Percentiles rank a stretch among this genome's conserved stretches.
Evolutionary conservation across 1,140 invertebrate genomes (phyloP).

Genomic region (Neodiprion fabricii): DNA sequence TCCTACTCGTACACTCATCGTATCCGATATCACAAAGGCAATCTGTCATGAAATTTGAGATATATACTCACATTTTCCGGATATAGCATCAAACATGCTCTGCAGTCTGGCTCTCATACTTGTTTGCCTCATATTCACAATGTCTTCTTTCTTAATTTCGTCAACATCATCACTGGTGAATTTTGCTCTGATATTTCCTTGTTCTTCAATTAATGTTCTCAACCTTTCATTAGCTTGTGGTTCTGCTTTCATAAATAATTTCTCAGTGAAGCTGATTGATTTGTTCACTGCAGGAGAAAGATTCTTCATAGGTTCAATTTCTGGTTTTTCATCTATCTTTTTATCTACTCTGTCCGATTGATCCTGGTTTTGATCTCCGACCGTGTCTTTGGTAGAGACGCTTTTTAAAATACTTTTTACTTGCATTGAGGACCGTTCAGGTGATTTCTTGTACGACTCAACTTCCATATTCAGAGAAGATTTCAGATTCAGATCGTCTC

Average conservation of each 20-base stretch:
- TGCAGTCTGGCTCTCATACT: constrained; percentile 55
- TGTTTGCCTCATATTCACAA: constrained; percentile 53
- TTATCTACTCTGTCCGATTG: not conserved
- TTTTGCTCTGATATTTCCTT: constrained; percentile 40
- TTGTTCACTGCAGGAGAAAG: constrained; percentile 8
- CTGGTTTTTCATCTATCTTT: not conserved
- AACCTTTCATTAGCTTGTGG: constrained; percentile 54
- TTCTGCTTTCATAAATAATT: constrained; percentile 56
- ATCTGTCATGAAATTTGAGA: not conserved
- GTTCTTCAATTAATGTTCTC: constrained; percentile 48
- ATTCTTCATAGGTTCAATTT: constrained; percentile 10
- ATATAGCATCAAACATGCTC: constrained; percentile 59
- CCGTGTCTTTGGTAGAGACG: not conserved
- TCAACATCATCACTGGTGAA: constrained; percentile 50
- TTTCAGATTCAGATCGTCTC: constrained; percentile 31
- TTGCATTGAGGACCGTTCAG: not conserved
- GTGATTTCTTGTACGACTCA: not conserved
- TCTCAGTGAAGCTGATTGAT: constrained; percentile 45
- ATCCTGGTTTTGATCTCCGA: not conserved
- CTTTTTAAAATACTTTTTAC: not conserved
- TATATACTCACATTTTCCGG: constrained; percentile 51
- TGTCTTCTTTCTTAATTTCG: constrained; percentile 56
- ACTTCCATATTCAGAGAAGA: not conserved
- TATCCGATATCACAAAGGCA: not conserved
- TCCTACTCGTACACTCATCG: too few relatives aligned